These are phyloP conservation scores for Eumerus sabulonum DNA, from an alignment of 2,888 invertebrate species.

Conservation along the genomic window DNA sequence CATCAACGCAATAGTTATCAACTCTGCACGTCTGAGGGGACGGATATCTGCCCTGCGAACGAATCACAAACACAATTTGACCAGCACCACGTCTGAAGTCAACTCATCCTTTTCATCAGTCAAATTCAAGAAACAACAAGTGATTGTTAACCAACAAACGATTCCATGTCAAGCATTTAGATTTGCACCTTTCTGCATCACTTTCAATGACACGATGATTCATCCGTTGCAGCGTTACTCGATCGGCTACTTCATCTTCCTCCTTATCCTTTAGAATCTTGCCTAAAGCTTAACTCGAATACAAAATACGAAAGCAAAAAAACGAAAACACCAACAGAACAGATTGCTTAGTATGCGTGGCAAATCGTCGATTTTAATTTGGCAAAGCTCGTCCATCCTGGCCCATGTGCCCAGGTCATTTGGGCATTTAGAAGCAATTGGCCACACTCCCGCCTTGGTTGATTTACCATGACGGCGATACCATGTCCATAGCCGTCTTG, in stretches of 20 bases:
- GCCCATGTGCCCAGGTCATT: constrained; percentile 4
- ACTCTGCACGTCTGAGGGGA: too few species aligned
- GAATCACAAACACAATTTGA: constrained; percentile 2
- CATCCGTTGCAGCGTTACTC: neutral
- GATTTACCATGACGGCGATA: constrained; percentile 2
- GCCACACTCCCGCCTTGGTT: constrained; percentile 6
- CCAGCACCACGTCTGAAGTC: constrained; percentile 18
- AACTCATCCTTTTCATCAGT: constrained; percentile 3
- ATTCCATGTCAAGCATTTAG: neutral
- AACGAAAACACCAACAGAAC: too few species aligned
- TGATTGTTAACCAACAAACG: neutral
- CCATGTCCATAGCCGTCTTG: constrained; percentile 28
- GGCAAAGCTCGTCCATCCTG: constrained; percentile 20
- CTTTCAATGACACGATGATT: neutral
- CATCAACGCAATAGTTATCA: too few species aligned
- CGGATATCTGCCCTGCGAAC: too few species aligned
- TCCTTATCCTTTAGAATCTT: neutral
- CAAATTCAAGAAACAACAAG: neutral
- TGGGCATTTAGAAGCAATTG: constrained; percentile 21
- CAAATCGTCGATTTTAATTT: constrained; percentile 41
- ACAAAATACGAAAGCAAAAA: constrained; percentile 2
- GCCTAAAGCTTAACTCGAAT: neutral
- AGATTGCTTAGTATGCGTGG: constrained; percentile 34
- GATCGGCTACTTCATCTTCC: too few species aligned
- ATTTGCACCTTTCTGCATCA: neutral